Evolutionary conservation across 1,140 invertebrate species (phyloP).

Genomic region (Elymnias hypermnestra): DNA sequence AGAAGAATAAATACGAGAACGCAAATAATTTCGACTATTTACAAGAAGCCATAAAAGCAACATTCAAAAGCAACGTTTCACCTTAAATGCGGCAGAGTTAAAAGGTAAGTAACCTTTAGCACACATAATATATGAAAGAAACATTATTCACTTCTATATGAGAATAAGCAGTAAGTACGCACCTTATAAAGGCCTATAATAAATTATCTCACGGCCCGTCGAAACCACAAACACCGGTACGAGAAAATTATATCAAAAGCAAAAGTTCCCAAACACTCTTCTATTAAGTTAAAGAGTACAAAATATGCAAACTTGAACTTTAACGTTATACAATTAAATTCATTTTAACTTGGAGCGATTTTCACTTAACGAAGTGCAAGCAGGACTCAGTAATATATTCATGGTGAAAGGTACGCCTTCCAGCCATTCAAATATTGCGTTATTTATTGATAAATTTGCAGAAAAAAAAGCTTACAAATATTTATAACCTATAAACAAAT

Average conservation of each 20-base stretch:
- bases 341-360: neutral
- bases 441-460: too few species aligned
- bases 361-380: too few species aligned
- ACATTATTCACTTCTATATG: conserved; percentile 1
- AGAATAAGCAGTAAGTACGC: neutral
- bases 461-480: too few species aligned
- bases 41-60: too few species aligned
- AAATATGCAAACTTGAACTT: neutral
- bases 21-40: too few species aligned
- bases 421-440: neutral
- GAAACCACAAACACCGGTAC: conserved; percentile 3
- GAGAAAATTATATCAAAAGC: conserved; percentile 5
- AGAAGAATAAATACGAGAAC: too few species aligned
- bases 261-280: conserved; percentile 4
- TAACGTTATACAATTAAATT: neutral
- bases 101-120: conserved; percentile 1
- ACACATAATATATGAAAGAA: conserved; percentile 1
- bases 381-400: conserved; percentile 2
- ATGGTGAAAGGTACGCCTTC: neutral
- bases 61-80: too few species aligned
- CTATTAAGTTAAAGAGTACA: neutral
- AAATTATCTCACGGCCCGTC: conserved; percentile 4
- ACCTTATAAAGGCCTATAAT: conserved; percentile 4
- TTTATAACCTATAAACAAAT: too few species aligned
- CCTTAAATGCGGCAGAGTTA: too few species aligned